Percentiles rank a stretch among this genome's conserved stretches.
phyloP scores from a whole-genome alignment of 2,113 vertebrate species.

The Hystrix brachyura region DNA sequence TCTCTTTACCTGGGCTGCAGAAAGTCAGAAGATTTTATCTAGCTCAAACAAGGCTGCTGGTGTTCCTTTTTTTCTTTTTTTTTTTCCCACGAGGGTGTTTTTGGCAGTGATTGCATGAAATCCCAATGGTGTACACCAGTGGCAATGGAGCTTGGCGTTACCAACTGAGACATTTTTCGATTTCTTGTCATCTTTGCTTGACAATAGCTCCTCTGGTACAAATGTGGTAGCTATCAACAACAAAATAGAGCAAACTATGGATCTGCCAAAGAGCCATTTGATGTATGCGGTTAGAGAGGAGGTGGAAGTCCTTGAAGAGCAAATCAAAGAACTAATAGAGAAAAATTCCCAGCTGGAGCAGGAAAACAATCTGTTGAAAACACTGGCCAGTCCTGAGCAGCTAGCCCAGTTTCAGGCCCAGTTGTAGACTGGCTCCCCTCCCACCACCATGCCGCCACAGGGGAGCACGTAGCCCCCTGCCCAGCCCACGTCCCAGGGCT shows the following conservation, averaged over 20 bases:
- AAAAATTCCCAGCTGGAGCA: conserved; percentile 98
- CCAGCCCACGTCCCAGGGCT: conserved; percentile 93
- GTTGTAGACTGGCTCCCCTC: conserved; percentile 94
- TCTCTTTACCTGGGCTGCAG: conserved; percentile 33
- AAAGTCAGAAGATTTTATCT: conserved; percentile 69
- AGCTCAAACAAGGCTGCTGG: conserved; percentile 27
- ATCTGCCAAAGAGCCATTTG: conserved; percentile 97
- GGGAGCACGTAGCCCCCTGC: conserved; percentile 88
- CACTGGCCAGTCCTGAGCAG: conserved; percentile 96
- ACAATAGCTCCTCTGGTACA: conserved; percentile 97
- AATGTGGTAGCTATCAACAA: conserved; percentile 99
- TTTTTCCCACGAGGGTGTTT: conserved; percentile 76
- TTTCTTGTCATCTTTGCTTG: conserved; percentile 96
- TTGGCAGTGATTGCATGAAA: conserved; percentile 91
- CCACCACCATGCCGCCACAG: conserved; percentile 91
- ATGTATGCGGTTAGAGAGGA: conserved; percentile 98
- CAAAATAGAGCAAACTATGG: conserved; percentile 99
- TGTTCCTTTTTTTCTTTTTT: not conserved
- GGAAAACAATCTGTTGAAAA: conserved; percentile 97
- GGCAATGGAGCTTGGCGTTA: conserved; percentile 99
- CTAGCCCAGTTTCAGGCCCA: conserved; percentile 97
- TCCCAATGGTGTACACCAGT: conserved; percentile 94
- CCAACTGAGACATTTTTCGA: conserved; percentile 97
- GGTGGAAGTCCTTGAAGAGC: conserved; percentile 97
- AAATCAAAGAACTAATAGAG: conserved; percentile 98